Base-by-base conservation (phyloP, 2,797 vertebrate species). In the Cheirogaleus major region DNA sequence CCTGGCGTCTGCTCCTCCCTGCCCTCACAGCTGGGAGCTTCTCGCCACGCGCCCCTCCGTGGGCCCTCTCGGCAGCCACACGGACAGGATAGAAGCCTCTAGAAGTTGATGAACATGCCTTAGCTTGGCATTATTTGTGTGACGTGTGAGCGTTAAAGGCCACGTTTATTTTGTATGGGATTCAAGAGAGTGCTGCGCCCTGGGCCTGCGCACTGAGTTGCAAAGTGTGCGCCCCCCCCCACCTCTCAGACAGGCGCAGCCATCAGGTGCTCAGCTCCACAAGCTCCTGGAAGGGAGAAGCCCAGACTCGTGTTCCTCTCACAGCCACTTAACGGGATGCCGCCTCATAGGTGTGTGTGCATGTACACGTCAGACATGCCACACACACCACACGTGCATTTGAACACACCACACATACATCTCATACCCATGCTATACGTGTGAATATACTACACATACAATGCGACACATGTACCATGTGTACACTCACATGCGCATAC, bases 1-100 rank as follows among this genome's bases (percentile, higher is more conserved):
- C 0, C 0, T 32, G 14, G 11, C 0, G 1, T 18, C 43, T 3
- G 5, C 8, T 65, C 7, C 4, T 65, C 0, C 45, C 30, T 23
- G 41, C 45, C 25, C 65, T 78, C 7, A 3, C 2, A 14, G 1
- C 85, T 8, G 20, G 17, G 15, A 38, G 23, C 50, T 7, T 14
- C 23, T 85, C 65, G 14, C 48, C 48, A 7, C 1, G 48, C 0
- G 5, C 23, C n/a, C 11, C 15, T 32, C 35, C 14, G 0, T 11
- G 4, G 25, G 35, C 57, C 27, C 72, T 82, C 50, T 57, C 4
- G 18, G 67, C 27, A 30, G 48, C 35, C 69, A 70, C 5, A 2
- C 4, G 41, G 41, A 17, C 4, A 3, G 14, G 35, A 67, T 32
- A 48, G 55, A 81, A 72, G 43, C 13, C 35, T 45, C 48, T 69